phyloP scores from a whole-genome alignment of 92 coral and sea anemone species.

The Epizoanthus scotinus region DNA sequence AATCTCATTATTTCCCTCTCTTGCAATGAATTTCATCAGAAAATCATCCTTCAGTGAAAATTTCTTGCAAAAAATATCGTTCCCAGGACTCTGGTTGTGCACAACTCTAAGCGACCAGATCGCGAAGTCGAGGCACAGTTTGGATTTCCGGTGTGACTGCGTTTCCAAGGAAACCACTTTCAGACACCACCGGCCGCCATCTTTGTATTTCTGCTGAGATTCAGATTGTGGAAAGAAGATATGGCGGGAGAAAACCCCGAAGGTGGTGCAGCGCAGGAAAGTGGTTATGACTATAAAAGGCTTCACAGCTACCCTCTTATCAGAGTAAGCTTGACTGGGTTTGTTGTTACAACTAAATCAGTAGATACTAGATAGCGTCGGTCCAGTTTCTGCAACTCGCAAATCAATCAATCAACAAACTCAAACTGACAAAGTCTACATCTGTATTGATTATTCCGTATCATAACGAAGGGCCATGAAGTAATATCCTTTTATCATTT shows the following conservation, averaged over 20 bases:
- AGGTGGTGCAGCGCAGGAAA: slow-evolving; percentile 73
- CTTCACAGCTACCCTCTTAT: slow-evolving; percentile 95
- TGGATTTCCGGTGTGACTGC: background rate
- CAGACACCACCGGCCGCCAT: slow-evolving; percentile 81
- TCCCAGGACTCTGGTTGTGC: background rate
- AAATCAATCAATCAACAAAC: too few species aligned
- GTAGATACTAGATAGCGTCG: background rate
- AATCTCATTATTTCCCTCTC: background rate
- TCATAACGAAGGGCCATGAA: too few species aligned
- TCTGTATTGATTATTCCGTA: background rate
- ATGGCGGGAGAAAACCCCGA: slow-evolving; percentile 85
- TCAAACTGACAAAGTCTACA: background rate
- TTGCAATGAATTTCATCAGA: background rate
- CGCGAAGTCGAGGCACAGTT: slow-evolving; percentile 43
- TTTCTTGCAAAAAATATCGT: background rate
- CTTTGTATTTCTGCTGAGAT: slow-evolving; percentile 42
- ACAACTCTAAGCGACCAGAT: too few species aligned
- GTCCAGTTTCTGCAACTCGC: background rate
- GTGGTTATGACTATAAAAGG: slow-evolving; percentile 96
- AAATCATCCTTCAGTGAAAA: background rate
- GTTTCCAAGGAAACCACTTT: slow-evolving; percentile 55
- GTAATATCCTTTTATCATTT: too few species aligned
- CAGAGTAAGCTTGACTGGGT: slow-evolving; percentile 59
- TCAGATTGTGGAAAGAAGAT: slow-evolving; percentile 13
- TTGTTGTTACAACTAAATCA: too few species aligned